Conservation (phyloP, 2,888 invertebrate genomes). For the Nemotelus nigrinus region DNA sequence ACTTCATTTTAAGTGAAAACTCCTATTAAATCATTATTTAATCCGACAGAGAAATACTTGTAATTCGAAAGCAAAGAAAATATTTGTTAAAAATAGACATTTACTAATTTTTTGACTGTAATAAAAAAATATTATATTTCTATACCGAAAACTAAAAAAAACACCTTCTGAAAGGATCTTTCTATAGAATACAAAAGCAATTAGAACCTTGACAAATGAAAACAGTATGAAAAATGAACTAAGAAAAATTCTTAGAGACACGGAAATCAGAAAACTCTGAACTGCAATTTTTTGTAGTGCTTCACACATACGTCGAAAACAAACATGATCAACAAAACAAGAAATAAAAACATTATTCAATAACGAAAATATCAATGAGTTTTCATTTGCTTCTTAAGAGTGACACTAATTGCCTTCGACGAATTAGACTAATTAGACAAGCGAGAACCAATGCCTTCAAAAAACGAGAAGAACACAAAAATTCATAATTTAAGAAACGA, state of each 20-base stretch:
- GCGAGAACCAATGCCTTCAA: conserved; percentile 1
- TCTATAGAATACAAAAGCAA: background rate
- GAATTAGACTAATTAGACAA: background rate
- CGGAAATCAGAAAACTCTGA: background rate
- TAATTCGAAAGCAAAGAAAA: background rate
- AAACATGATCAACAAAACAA: conserved; percentile 5
- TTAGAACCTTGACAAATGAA: background rate
- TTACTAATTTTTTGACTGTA: background rate
- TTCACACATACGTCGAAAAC: conserved; percentile 16
- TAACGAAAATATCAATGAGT: conserved; percentile 14
- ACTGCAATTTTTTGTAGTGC: conserved; percentile 25
- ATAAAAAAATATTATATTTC: too few relatives aligned
- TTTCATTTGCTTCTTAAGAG: conserved; percentile 2
- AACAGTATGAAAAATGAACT: background rate
- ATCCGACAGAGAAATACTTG: background rate
- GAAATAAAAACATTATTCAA: conserved; percentile 33
- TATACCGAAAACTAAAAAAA: background rate
- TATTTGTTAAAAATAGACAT: background rate
- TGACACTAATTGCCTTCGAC: too few relatives aligned
- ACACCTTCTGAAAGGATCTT: background rate
- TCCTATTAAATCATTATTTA: conserved; percentile 2
- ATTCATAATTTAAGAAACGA: background rate
- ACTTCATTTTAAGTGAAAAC: conserved; percentile 8
- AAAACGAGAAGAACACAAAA: conserved; percentile 27
- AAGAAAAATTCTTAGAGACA: conserved; percentile 2